phyloP scores from a whole-genome alignment of 2,888 invertebrate genomes.

The Sericinus montela region DNA sequence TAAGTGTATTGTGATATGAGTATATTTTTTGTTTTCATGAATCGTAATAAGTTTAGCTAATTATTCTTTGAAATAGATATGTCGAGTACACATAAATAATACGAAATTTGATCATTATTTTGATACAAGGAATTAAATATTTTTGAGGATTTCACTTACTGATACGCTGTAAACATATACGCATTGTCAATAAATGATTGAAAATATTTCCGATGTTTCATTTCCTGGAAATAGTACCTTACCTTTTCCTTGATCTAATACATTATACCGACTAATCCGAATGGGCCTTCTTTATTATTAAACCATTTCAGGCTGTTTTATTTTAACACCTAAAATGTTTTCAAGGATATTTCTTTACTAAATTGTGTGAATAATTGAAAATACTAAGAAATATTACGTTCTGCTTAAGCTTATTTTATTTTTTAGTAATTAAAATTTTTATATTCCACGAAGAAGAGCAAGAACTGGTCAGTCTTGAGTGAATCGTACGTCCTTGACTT shows the following conservation, averaged over 20 bases:
- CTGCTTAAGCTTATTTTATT: conserved; percentile 1
- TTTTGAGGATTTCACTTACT: conserved; percentile 39
- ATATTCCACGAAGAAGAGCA: conserved; percentile 36
- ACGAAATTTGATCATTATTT: conserved; percentile 23
- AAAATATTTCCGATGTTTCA: conserved; percentile 21
- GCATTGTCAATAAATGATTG: conserved; percentile 44
- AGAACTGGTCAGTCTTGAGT: conserved; percentile 37
- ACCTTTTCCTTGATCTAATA: too few relatives aligned
- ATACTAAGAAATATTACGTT: background rate
- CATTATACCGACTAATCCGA: too few relatives aligned
- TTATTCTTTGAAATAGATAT: conserved; percentile 32
- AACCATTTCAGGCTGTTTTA: too few relatives aligned
- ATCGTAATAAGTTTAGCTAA: conserved; percentile 38
- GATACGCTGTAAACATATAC: conserved; percentile 43
- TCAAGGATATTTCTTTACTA: too few relatives aligned
- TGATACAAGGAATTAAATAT: conserved; percentile 23
- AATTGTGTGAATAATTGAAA: background rate
- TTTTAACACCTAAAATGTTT: too few relatives aligned
- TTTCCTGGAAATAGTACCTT: background rate
- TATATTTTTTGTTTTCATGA: conserved; percentile 39
- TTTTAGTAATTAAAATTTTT: conserved; percentile 26
- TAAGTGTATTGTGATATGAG: conserved; percentile 68
- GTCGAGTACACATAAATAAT: conserved; percentile 22
- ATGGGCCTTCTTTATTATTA: too few relatives aligned
- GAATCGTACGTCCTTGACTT: conserved; percentile 49